These are phyloP conservation scores for Acanthornis magna DNA, from an alignment of 2,797 vertebrate species.

Conservation along the genomic window DNA sequence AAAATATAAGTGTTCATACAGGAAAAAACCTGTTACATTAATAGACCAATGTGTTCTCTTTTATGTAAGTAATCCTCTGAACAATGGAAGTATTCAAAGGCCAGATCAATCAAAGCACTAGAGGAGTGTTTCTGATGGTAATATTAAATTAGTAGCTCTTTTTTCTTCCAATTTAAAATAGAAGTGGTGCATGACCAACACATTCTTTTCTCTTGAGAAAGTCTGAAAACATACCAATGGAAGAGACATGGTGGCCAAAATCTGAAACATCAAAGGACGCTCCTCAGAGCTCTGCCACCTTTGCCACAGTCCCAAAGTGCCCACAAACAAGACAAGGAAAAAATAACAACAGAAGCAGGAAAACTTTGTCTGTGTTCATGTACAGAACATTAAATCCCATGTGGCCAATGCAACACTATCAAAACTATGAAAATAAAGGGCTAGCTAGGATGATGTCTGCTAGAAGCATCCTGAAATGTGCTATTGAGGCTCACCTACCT, in stretches of 20 bases:
- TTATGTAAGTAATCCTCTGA: background rate
- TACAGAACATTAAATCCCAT: background rate
- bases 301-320: background rate
- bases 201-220: slow-evolving; percentile 30
- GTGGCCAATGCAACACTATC: background rate
- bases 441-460: background rate
- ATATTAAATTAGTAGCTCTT: background rate
- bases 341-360: background rate
- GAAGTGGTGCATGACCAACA: background rate
- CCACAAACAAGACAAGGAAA: background rate
- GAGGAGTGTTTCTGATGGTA: background rate
- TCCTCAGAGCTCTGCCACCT: background rate
- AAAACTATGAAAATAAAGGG: background rate
- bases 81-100: background rate
- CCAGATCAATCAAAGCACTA: background rate
- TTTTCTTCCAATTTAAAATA: background rate
- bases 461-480: background rate
- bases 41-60: background rate
- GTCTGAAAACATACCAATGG: background rate
- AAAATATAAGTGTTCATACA: background rate
- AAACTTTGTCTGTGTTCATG: background rate
- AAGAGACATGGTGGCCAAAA: background rate
- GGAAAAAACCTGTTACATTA: background rate
- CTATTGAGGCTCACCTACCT: background rate
- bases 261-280: background rate